Conservation (phyloP, 2,113 vertebrate species). For the Alethe diademata region DNA sequence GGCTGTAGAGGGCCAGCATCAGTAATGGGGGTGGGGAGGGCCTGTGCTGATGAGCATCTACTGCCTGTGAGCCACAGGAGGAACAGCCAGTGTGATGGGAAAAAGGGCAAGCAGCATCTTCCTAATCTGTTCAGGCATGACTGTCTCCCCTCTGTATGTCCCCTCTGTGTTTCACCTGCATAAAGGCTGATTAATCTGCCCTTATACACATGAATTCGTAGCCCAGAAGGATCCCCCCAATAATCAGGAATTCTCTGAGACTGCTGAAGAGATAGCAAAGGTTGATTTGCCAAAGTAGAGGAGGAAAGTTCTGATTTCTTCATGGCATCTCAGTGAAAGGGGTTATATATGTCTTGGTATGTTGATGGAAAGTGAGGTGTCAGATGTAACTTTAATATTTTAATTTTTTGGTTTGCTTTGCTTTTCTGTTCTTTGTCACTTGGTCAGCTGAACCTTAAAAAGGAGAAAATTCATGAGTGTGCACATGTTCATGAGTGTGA, state of each 20-base stretch:
- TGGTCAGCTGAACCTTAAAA: slow-evolving; percentile 38
- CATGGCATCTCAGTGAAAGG: background rate
- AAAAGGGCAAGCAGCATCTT: background rate
- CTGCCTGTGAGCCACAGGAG: background rate
- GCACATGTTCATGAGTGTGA: background rate
- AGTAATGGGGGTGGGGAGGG: background rate
- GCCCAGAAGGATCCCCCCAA: accelerated
- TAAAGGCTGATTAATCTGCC: background rate
- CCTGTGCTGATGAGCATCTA: background rate
- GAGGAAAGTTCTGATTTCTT: background rate
- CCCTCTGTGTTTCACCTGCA: background rate
- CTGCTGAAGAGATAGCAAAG: background rate
- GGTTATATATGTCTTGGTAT: background rate
- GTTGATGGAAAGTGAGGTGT: background rate
- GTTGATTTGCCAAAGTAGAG: background rate
- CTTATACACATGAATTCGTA: background rate
- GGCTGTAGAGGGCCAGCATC: background rate
- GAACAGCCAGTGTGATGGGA: background rate
- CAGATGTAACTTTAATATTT: background rate
- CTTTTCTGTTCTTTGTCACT: background rate
- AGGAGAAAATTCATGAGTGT: background rate
- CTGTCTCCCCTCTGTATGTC: accelerated
- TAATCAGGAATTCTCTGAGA: background rate
- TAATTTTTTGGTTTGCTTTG: background rate
- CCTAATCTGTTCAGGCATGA: background rate